A percentile compares a stretch with the other conserved stretches of the same genome.
Conservation (phyloP, 2,113 vertebrate genomes). For the Mystacornis crossleyi region DNA sequence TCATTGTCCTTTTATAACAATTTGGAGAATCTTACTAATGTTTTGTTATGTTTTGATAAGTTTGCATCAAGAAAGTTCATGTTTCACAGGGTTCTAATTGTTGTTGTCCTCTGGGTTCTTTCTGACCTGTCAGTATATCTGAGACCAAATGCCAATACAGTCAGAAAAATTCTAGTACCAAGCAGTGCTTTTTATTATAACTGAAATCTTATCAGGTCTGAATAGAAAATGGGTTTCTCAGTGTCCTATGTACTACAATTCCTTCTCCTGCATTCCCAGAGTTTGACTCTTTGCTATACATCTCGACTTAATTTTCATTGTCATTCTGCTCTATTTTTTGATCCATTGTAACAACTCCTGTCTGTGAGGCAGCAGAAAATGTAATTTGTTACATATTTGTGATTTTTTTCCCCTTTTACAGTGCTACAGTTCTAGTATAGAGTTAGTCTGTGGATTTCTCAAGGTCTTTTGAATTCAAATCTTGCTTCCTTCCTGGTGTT, state of each 20-base stretch:
- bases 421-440: not conserved
- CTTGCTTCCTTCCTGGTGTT: not conserved
- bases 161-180: not conserved
- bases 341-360: not conserved
- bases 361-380: not conserved
- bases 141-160: not conserved
- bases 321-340: not conserved
- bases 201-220: not conserved
- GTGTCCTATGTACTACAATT: fast-evolving
- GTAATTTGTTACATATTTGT: not conserved
- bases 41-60: not conserved
- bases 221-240: not conserved
- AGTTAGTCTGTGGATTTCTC: not conserved
- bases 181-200: not conserved
- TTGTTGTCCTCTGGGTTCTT: not conserved
- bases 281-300: not conserved
- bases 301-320: not conserved
- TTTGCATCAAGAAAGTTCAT: not conserved
- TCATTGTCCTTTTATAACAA: not conserved
- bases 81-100: not conserved
- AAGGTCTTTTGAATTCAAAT: not conserved
- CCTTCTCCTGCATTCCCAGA: not conserved
- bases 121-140: not conserved
- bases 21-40: not conserved
- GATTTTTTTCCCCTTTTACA: not conserved